Conservation (phyloP, 2,113 vertebrate species). For the Myiozetetes cayanensis region DNA sequence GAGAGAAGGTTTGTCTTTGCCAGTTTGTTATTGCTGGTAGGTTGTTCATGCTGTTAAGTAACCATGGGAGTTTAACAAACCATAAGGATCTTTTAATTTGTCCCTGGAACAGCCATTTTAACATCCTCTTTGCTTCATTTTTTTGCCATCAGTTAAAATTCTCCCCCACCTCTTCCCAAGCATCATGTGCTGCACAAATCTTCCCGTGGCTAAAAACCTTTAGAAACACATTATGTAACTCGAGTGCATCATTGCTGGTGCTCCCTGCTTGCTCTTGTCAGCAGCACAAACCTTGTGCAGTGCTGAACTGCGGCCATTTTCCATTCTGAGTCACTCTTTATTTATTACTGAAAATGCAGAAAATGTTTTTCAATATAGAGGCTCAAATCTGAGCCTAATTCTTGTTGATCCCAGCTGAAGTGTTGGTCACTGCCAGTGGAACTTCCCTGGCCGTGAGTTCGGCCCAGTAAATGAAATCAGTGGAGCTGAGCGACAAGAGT, state of each 20-base stretch:
- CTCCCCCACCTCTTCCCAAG: background rate
- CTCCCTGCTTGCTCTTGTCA: background rate
- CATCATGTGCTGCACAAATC: background rate
- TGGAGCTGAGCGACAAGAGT: background rate
- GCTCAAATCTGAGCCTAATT: background rate
- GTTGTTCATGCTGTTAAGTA: background rate
- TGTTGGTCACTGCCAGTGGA: background rate
- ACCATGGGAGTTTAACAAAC: background rate
- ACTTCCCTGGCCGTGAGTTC: background rate
- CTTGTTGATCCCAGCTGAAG: background rate
- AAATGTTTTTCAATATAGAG: background rate
- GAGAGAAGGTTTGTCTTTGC: background rate
- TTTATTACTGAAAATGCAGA: background rate
- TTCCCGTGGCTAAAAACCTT: background rate
- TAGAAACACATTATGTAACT: background rate
- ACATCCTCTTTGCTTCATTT: background rate
- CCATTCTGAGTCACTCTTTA: background rate
- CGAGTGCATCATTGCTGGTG: background rate
- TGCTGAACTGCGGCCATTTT: background rate
- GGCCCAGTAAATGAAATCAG: background rate
- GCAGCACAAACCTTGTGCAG: background rate
- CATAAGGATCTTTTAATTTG: background rate
- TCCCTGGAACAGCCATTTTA: background rate
- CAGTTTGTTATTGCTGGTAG: background rate
- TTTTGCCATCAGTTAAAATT: background rate